Evolutionary conservation across 1,140 invertebrate species (phyloP).

Genomic region (Asobara japonica): DNA sequence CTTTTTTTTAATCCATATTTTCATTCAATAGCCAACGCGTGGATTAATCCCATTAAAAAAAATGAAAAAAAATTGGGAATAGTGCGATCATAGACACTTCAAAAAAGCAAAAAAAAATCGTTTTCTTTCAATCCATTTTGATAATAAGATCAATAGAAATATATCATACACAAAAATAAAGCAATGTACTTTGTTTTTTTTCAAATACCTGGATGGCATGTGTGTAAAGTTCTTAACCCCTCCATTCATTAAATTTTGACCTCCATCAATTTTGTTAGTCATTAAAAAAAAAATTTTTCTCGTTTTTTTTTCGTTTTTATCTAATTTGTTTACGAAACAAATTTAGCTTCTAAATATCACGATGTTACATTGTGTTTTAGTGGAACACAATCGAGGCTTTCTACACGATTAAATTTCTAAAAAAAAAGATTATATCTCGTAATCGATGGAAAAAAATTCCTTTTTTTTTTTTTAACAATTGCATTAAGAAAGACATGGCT

Average conservation of each 20-base stretch:
- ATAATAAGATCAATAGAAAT: slow-evolving; percentile 45
- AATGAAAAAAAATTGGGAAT: slow-evolving; percentile 29
- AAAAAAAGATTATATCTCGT: slow-evolving; percentile 34
- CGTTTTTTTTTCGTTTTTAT: slow-evolving; percentile 22
- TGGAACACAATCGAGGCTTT: slow-evolving; percentile 42
- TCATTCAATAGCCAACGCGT: slow-evolving; percentile 8
- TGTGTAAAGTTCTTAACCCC: slow-evolving; percentile 34
- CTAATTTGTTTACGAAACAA: slow-evolving; percentile 35
- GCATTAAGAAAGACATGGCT: slow-evolving; percentile 34
- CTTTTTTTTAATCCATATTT: slow-evolving; percentile 11
- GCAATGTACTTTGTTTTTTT: slow-evolving; percentile 49
- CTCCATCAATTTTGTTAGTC: slow-evolving; percentile 13
- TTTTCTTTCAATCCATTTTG: slow-evolving; percentile 8
- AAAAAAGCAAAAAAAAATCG: neutral
- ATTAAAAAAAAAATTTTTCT: slow-evolving; percentile 38
- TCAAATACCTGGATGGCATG: slow-evolving; percentile 55
- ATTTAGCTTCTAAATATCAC: slow-evolving; percentile 64
- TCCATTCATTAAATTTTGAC: slow-evolving; percentile 3
- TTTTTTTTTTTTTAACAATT: slow-evolving; percentile 36
- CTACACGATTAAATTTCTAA: slow-evolving; percentile 28
- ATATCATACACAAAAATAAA: slow-evolving; percentile 59
- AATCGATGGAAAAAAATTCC: slow-evolving; percentile 34
- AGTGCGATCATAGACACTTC: neutral
- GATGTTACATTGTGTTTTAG: slow-evolving; percentile 44
- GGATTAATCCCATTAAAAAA: neutral